These are phyloP conservation scores for Synergus itoensis DNA, from an alignment of 2,888 invertebrate genomes.

Conservation along the genomic window DNA sequence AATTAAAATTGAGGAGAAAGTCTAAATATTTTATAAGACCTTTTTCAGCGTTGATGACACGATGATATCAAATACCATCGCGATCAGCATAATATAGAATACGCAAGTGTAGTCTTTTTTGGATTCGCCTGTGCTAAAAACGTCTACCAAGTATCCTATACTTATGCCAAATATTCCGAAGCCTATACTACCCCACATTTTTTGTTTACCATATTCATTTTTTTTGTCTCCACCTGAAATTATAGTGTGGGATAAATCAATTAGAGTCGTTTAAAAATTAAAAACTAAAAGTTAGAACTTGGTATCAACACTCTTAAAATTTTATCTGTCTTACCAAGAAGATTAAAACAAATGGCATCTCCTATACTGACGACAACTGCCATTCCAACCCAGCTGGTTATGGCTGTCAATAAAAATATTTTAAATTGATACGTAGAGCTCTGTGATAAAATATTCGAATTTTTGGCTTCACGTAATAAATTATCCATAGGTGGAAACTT, in stretches of 20 bases:
- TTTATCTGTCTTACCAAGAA: constrained; percentile 81
- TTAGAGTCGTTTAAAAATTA: too few species aligned
- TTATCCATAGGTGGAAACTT: constrained; percentile 69
- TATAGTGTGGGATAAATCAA: background rate
- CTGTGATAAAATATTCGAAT: constrained; percentile 56
- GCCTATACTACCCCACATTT: constrained; percentile 93
- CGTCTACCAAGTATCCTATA: constrained; percentile 89
- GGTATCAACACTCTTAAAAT: background rate
- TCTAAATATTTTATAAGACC: constrained; percentile 54
- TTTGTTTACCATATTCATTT: constrained; percentile 90
- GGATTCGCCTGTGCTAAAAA: constrained; percentile 82
- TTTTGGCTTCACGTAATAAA: constrained; percentile 62
- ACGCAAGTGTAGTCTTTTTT: constrained; percentile 89
- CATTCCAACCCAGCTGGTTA: constrained; percentile 91
- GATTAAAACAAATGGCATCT: constrained; percentile 93
- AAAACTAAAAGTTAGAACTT: background rate
- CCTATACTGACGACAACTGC: constrained; percentile 92
- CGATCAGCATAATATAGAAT: constrained; percentile 86
- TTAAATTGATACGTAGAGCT: constrained; percentile 84
- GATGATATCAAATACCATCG: constrained; percentile 83
- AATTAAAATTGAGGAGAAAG: constrained; percentile 1
- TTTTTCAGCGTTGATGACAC: constrained; percentile 83
- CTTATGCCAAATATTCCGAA: constrained; percentile 89
- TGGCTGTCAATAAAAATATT: constrained; percentile 87
- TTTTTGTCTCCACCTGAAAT: constrained; percentile 82